Evolutionary conservation across 1,140 invertebrate species (phyloP), one percentile per base, ranked within the genome.

Genomic region (Drosophila equinoxialis): DNA sequence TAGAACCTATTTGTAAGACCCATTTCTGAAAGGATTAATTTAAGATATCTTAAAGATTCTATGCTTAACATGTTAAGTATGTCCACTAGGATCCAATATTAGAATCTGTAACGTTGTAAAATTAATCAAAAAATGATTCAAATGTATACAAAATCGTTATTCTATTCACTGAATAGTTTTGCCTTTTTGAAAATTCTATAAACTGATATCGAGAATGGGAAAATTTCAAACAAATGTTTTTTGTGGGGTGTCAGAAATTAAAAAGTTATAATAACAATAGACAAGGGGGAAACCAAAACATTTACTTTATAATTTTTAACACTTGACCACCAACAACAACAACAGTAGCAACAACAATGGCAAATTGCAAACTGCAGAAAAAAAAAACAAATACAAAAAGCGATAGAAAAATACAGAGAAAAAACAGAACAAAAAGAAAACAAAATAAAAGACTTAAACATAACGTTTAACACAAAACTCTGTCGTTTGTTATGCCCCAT

Each of bases 231-330:
- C 30, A 33, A 55, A 2, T 7, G 17, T 17, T 48, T 48, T 54
- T 26, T 14, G 5, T n/a, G 13, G 26, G 67, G 82, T 68, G 83
- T 79, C 68, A 89, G 45, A 78, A 83, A 84, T 80, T 80, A 84
- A 68, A 81, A 87, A 87, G 84, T 89, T 89, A 87, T 87, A 78
- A 87, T 76, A 87, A 89, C 84, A 89, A 84, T 83, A 89, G 72
- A 37, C 23, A 45, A 48, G 61, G 48, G 48, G 76, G 39, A 78
- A 37, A 81, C 74, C 81, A 87, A 83, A 87, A 87, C 80, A 83
- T 89, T 87, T 83, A 72, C 84, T 89, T 89, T 73, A 81, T 72
- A 67, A 81, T 87, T 87, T 87, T 89, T 81, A 76, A 80, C 84
- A 89, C 84, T 74, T 76, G 51, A 55, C 30, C 45, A 72, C 8